These are phyloP conservation scores for Drosophila siamana DNA, from an alignment of 2,888 invertebrate genomes.

Conservation along the genomic window DNA sequence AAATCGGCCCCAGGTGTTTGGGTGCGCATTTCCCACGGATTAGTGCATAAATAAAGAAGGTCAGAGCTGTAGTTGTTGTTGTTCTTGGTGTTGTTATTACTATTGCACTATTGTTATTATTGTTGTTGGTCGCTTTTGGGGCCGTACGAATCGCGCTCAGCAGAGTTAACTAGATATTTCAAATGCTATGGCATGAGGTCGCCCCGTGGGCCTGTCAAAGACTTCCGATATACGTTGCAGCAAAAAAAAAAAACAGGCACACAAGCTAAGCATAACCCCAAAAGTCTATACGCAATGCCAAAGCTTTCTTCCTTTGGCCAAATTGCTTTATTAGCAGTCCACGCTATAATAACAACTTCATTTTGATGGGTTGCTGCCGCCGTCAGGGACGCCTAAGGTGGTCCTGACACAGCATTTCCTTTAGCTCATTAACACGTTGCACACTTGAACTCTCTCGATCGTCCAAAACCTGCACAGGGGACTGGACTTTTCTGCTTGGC, in stretches of 20 bases:
- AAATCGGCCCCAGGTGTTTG: constrained; percentile 79
- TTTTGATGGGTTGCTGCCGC: constrained; percentile 29
- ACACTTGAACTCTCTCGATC: neutral
- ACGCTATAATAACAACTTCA: constrained; percentile 62
- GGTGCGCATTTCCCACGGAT: constrained; percentile 74
- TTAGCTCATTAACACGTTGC: constrained; percentile 81
- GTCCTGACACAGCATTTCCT: constrained; percentile 73
- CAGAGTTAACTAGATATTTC: constrained; percentile 72
- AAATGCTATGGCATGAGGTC: constrained; percentile 48
- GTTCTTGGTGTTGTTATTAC: too few relatives aligned
- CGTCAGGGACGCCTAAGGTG: constrained; percentile 54
- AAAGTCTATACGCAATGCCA: neutral
- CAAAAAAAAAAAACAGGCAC: constrained; percentile 7
- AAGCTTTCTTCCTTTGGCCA: constrained; percentile 24
- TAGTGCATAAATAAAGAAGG: constrained; percentile 80
- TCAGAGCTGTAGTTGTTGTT: constrained; percentile 48
- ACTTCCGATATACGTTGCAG: constrained; percentile 33
- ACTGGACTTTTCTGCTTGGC: neutral
- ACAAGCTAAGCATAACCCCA: neutral
- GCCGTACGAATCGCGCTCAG: constrained; percentile 12
- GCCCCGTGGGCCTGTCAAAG: constrained; percentile 17
- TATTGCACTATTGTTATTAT: neutral
- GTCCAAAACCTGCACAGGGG: too few relatives aligned
- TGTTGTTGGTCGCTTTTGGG: constrained; percentile 29
- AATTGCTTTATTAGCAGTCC: constrained; percentile 69